These are phyloP conservation scores for Cinara cedri DNA, from an alignment of 2,888 invertebrate species.

Conservation along the genomic window DNA sequence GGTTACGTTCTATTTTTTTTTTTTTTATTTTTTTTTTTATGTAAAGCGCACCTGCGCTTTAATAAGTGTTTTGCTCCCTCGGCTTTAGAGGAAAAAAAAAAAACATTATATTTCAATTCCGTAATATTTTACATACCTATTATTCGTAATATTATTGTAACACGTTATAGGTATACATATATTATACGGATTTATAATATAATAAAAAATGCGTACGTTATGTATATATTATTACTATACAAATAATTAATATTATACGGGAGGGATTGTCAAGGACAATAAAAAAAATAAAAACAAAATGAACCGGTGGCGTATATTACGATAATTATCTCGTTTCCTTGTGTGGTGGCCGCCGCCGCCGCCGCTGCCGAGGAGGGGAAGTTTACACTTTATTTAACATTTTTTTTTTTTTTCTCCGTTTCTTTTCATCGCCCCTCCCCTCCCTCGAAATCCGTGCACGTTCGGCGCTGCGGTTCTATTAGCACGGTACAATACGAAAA, in stretches of 20 bases:
- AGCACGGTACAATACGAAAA: no score
- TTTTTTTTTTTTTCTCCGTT: no score
- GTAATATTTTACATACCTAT: no score
- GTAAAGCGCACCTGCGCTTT: constrained; percentile 52
- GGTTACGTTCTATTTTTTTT: constrained; percentile 46
- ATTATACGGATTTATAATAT: neutral
- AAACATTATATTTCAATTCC: neutral
- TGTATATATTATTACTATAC: no score
- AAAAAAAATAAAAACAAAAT: neutral
- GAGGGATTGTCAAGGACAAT: no score
- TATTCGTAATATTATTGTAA: no score
- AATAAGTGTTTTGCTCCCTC: constrained; percentile 44
- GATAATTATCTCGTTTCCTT: neutral
- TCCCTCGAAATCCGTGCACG: no score
- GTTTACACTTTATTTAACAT: constrained; percentile 38
- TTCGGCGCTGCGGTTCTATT: no score
- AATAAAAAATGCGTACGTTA: no score
- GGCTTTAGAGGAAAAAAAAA: neutral
- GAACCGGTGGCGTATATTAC: neutral
- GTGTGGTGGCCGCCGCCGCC: no score
- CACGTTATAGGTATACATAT: neutral
- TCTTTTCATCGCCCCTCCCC: constrained; percentile 6
- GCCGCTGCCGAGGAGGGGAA: neutral
- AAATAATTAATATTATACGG: no score
- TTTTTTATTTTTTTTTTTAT: constrained; percentile 11